Evolutionary conservation across 2,888 invertebrate genomes (phyloP).

Genomic region (Lochmaea capreae): DNA sequence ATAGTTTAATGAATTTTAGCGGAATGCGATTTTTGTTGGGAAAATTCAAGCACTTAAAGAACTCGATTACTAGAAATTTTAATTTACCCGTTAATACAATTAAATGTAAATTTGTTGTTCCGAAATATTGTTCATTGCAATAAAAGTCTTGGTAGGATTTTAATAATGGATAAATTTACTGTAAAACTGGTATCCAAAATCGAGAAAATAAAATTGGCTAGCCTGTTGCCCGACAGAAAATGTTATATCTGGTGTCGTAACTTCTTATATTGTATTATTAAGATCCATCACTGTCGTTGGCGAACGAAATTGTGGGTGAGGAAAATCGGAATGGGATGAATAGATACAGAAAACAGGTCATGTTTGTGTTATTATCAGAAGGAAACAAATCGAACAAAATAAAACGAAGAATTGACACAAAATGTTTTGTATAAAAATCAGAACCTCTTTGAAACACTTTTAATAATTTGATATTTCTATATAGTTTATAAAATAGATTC

Average conservation of each 20-base stretch:
- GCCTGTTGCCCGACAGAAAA: constrained; percentile 19
- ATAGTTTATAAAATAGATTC: no score
- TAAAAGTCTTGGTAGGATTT: no score
- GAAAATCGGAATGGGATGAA: constrained; percentile 16
- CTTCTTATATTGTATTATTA: constrained; percentile 29
- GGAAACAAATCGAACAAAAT: not conserved
- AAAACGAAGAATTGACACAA: not conserved
- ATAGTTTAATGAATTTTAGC: not conserved
- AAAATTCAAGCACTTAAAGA: no score
- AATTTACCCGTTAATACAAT: no score
- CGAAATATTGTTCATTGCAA: no score
- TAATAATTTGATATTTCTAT: not conserved
- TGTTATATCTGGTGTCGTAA: constrained; percentile 28
- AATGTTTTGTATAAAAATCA: not conserved
- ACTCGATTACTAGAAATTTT: no score
- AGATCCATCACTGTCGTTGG: constrained; percentile 20
- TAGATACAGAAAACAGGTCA: constrained; percentile 26
- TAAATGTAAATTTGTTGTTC: no score
- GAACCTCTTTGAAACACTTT: not conserved
- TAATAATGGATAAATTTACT: not conserved
- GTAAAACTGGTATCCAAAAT: not conserved
- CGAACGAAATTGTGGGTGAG: constrained; percentile 10
- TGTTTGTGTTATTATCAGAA: constrained; percentile 11
- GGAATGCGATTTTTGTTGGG: no score
- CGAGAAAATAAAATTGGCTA: not conserved